Evolutionary conservation across 1,140 invertebrate species (phyloP).

Genomic region (Battus philenor): DNA sequence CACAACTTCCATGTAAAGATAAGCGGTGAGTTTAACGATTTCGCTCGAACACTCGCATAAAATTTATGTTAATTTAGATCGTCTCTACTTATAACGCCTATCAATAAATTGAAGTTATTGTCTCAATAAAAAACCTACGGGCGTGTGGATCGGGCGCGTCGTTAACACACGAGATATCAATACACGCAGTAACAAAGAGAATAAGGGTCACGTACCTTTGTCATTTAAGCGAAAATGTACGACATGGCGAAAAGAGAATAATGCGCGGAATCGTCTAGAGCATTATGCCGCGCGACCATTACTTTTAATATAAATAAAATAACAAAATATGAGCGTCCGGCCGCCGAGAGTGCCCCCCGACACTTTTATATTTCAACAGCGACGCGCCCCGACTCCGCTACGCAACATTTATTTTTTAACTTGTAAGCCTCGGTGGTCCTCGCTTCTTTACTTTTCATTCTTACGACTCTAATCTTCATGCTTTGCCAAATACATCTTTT

Average conservation of each 20-base stretch:
- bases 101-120: constrained; percentile 10
- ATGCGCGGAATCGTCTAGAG: constrained; percentile 62
- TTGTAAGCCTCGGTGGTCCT: neutral
- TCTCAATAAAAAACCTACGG: constrained; percentile 9
- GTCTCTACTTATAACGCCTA: constrained; percentile 11
- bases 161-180: constrained; percentile 9
- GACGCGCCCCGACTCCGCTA: constrained; percentile 14
- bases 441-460: constrained; percentile 1
- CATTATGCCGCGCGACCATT: constrained; percentile 68
- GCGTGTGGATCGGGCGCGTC: neutral
- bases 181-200: constrained; percentile 34
- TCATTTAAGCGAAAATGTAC: constrained; percentile 75
- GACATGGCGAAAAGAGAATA: constrained; percentile 62
- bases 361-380: constrained; percentile 68
- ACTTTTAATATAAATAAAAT: constrained; percentile 77
- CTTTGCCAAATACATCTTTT: too few species aligned
- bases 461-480: too few species aligned
- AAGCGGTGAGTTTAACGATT: constrained; percentile 13
- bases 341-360: constrained; percentile 66
- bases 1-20: constrained; percentile 15
- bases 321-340: constrained; percentile 75
- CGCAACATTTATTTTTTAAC: constrained; percentile 21
- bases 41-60: constrained; percentile 12
- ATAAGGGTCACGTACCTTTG: constrained; percentile 55
- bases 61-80: constrained; percentile 8